Percentiles rank a stretch among this genome's conserved stretches.
Evolutionary conservation across 2,888 invertebrate genomes (phyloP).

Genomic region (Xanthia togata): DNA sequence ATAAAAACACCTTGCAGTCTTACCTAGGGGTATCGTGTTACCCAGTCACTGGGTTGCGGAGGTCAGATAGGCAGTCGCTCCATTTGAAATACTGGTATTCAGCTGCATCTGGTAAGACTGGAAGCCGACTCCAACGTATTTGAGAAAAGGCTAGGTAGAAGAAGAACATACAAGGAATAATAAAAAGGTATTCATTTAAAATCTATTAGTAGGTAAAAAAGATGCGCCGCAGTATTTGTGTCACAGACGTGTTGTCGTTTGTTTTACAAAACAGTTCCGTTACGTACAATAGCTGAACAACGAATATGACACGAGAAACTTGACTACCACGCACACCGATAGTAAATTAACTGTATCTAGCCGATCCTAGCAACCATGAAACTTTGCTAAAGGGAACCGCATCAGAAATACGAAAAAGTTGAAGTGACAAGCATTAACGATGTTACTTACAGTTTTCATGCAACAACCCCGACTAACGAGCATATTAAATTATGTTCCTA

Average conservation of each 20-base stretch:
- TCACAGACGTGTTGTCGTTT: no score
- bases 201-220: background rate
- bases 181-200: background rate
- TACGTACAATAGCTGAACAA: no score
- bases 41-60: background rate
- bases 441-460: slow-evolving; percentile 63
- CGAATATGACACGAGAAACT: background rate
- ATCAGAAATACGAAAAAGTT: slow-evolving; percentile 35
- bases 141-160: background rate
- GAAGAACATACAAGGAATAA: background rate
- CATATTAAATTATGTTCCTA: slow-evolving; percentile 16
- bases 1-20: background rate
- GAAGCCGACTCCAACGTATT: background rate
- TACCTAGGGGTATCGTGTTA: background rate
- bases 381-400: slow-evolving; percentile 28
- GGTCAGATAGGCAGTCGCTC: background rate
- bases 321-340: background rate
- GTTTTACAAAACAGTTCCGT: no score
- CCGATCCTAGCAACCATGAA: slow-evolving; percentile 7
- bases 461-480: slow-evolving; percentile 58
- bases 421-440: slow-evolving; percentile 55
- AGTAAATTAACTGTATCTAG: slow-evolving; percentile 15
- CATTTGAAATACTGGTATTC: background rate
- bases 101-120: background rate
- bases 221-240: no score